Evolutionary conservation across 1,140 invertebrate species (phyloP), one percentile per base, ranked within the genome.

Genomic region (Drosophila sp.): DNA sequence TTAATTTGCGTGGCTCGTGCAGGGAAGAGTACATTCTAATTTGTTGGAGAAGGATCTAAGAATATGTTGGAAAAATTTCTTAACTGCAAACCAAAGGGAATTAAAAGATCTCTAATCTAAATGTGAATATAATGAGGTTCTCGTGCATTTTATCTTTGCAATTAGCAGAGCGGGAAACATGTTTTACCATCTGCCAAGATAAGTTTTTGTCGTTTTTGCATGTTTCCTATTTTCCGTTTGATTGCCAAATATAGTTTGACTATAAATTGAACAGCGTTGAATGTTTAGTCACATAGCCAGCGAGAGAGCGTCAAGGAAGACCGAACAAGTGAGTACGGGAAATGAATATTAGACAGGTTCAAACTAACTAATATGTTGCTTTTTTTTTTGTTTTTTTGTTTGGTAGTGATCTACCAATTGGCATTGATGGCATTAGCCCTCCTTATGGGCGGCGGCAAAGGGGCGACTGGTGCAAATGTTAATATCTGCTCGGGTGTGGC

Each of bases 401-500:
- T 4, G 1, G 3, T 3, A 91, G 89, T 83, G 90, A 68, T 80
- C 38, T 54, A 54, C 7, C 29, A 62, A 60, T 7, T 86, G 23
- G 66, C 32, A 29, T 47, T 67, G 8, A 30, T 72, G 33, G 60
- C 62, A 30, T 33, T 80, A 10, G 66, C 41, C 27, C 8, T 60
- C 8, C 54, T 77, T 11, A 35, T 70, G 8, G 56, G 29, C 35
- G 56, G 29, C 35, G 3, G 8, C 5, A 23, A 23, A 38, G 61
- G 32, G 33, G 33, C 54, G 4, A 27, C 32, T 3, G 38, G n/a
- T 27, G 61, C 23, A 0, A 32, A 64, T 0, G 40, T 91, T 0
- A 90, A 91, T 38, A 76, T 91, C 25, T 91, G 90, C 55, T 72
- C 72, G 23, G 66, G 72, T 58, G 90, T 86, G 25, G 69, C 35